phyloP scores from a whole-genome alignment of 2,113 vertebrate species.

The Xiphophorus maculatus region DNA sequence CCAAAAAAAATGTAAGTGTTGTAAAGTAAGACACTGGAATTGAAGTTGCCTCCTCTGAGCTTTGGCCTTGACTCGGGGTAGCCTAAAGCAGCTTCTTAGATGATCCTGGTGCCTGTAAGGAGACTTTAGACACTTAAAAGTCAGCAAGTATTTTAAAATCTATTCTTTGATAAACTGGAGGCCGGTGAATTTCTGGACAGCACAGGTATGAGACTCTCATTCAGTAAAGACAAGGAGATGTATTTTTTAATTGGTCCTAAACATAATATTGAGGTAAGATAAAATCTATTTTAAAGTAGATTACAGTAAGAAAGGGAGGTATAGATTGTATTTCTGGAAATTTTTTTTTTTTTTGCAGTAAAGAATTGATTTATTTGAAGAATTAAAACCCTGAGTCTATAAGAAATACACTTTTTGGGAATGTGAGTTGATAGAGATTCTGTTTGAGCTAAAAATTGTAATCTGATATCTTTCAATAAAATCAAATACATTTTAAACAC shows the following conservation, averaged over 20 bases:
- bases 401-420: background rate
- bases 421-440: background rate
- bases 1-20: too few species aligned
- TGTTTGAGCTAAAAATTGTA: background rate
- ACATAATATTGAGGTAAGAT: background rate
- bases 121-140: too few species aligned
- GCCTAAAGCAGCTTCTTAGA: background rate
- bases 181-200: background rate
- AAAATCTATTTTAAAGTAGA: background rate
- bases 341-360: too few species aligned
- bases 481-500: background rate
- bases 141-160: too few species aligned
- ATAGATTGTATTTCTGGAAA: too few species aligned
- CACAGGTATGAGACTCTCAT: background rate
- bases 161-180: background rate
- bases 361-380: too few species aligned
- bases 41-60: background rate
- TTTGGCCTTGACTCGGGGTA: background rate
- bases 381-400: too few species aligned
- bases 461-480: background rate
- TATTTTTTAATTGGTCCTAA: too few species aligned
- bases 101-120: too few species aligned
- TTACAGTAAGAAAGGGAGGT: too few species aligned
- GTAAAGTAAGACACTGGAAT: too few species aligned
- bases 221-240: background rate